Conservation (phyloP, 1,140 invertebrate species). For the Drosophila ohnishii region DNA sequence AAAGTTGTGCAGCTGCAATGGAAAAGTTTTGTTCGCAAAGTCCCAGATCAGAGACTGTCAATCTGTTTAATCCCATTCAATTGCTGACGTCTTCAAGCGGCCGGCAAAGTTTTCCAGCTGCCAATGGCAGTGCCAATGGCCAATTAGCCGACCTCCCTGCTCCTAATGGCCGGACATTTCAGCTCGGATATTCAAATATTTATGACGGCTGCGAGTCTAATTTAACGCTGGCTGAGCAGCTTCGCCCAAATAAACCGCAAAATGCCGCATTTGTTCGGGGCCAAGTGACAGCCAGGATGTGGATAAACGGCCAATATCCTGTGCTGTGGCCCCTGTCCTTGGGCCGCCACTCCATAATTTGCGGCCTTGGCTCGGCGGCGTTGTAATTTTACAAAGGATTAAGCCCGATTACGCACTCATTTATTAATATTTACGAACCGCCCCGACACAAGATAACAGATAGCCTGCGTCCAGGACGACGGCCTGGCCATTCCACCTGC, state of each 20-base stretch:
- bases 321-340: constrained; percentile 54
- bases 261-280: constrained; percentile 45
- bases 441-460: constrained; percentile 56
- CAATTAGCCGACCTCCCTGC: constrained; percentile 45
- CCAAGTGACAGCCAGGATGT: constrained; percentile 37
- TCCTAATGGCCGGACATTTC: constrained; percentile 48
- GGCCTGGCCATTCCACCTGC: constrained; percentile 16
- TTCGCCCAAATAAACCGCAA: constrained; percentile 38
- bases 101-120: constrained; percentile 36
- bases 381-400: constrained; percentile 81
- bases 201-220: constrained; percentile 69
- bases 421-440: constrained; percentile 79
- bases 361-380: constrained; percentile 39
- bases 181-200: constrained; percentile 68
- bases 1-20: constrained; percentile 48
- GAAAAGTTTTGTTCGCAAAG: constrained; percentile 45
- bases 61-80: constrained; percentile 55
- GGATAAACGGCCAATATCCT: constrained; percentile 64
- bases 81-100: constrained; percentile 54
- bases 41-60: constrained; percentile 56
- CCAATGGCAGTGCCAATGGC: constrained; percentile 36
- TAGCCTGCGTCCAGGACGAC: constrained; percentile 26
- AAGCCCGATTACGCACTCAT: constrained; percentile 77
- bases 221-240: constrained; percentile 73
- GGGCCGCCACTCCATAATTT: constrained; percentile 53